These are phyloP conservation scores for Anoplolepis gracilipes DNA, from an alignment of 1,140 invertebrate species.

Conservation along the genomic window DNA sequence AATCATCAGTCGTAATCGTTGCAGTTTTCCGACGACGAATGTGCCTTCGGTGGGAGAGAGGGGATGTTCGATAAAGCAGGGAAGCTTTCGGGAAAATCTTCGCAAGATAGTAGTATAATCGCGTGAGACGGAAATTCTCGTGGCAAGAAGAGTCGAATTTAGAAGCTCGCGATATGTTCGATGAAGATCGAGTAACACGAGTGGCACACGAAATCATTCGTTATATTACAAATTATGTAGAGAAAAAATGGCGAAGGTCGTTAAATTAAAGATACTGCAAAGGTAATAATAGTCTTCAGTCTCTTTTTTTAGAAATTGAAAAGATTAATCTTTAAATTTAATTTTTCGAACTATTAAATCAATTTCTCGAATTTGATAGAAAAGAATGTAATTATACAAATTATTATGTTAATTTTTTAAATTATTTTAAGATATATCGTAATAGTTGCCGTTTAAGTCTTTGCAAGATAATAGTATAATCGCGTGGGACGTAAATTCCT, in stretches of 20 bases:
- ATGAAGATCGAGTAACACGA: slow-evolving; percentile 23
- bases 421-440: background rate
- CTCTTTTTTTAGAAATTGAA: background rate
- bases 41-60: background rate
- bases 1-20: slow-evolving; percentile 74
- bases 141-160: slow-evolving; percentile 33
- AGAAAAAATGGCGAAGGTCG: background rate
- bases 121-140: slow-evolving; percentile 32
- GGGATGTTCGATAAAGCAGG: slow-evolving; percentile 50
- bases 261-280: background rate
- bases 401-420: no score
- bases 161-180: background rate
- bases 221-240: background rate
- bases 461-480: slow-evolving; percentile 1
- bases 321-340: background rate
- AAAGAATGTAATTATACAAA: background rate
- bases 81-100: slow-evolving; percentile 53
- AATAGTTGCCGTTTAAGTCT: slow-evolving; percentile 20
- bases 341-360: background rate
- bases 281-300: background rate
- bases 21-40: slow-evolving; percentile 63
- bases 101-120: slow-evolving; percentile 1
- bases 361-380: background rate
- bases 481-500: slow-evolving; percentile 33
- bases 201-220: background rate